A percentile compares a stretch with the other conserved stretches of the same genome.
phyloP scores from a whole-genome alignment of 35 echinoderm and acorn worm genomes.

The Apostichopus parvimensis region DNA sequence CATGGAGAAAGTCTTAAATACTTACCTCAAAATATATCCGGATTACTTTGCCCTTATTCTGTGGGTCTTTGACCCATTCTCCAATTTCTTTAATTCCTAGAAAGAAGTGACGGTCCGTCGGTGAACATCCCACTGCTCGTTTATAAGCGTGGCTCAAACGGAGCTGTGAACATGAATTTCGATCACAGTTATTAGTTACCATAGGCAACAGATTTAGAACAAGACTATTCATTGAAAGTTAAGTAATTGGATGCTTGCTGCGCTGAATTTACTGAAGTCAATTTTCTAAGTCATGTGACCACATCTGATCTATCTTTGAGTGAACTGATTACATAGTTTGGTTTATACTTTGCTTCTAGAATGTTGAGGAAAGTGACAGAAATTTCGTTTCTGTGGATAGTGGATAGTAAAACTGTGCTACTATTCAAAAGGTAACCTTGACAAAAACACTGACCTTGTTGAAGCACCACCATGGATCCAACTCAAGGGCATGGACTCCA shows the following conservation, averaged over 20 bases:
- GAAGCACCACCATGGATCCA: constrained; percentile 91
- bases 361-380: too few species aligned
- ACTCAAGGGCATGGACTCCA: constrained; percentile 77
- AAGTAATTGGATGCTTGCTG: neutral
- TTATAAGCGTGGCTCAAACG: constrained; percentile 65
- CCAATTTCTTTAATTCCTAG: constrained; percentile 82
- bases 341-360: too few species aligned
- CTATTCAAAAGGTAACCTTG: too few species aligned
- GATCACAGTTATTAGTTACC: too few species aligned
- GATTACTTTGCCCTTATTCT: constrained; percentile 69
- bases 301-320: too few species aligned
- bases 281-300: neutral
- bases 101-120: constrained; percentile 56
- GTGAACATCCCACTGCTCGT: constrained; percentile 60
- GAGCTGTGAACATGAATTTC: constrained; percentile 48
- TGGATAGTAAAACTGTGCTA: neutral
- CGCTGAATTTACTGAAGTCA: neutral
- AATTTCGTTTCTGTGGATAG: neutral
- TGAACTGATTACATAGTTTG: too few species aligned
- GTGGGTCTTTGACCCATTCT: constrained; percentile 73
- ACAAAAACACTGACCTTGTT: constrained; percentile 51
- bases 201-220: too few species aligned
- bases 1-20: neutral
- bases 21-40: constrained; percentile 85
- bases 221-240: too few species aligned